Evolutionary conservation across 1,140 invertebrate species (phyloP), one percentile per base, ranked within the genome.

Genomic region (Rhynchophorus ferrugineus): DNA sequence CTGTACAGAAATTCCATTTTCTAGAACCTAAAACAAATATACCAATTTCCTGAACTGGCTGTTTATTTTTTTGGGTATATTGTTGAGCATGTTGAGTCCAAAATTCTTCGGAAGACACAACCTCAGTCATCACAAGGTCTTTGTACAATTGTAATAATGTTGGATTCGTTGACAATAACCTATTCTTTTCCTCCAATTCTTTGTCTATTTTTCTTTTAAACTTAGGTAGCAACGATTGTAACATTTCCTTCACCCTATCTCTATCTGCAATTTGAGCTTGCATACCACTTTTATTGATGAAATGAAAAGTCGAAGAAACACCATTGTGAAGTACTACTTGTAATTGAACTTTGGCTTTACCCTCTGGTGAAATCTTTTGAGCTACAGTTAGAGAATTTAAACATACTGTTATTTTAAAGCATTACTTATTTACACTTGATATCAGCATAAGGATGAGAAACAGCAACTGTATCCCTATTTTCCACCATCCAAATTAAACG

Each of bases 301-400:
- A 99, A 68, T 98, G 95, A 76, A 99, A 99, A 22, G 95, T 98
- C 1, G 91, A 94, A 14, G 91, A 91, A 36, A 87, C 82, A 18
- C 90, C 89, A 77, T 94, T 91, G 66, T 97, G 88, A 54, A 99
- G 73, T 24, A 98, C 91, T 8, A 98, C 81, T 79, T 99, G 97
- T n/a, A 99, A 75, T 71, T 99, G 97, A 45, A 99, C 90, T 76
- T 99, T 98, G 17, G 92, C 84, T 75, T 99, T 99, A 7, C 91
- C 92, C 66, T 94, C 95, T 0, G 96, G 93, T 41, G 95, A 98
- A 62, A 99, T 98, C 75, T 98, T 97, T 78, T 99, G 96, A 51
- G 87, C 93, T 96, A 71, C 51, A 79, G n/a, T n/a, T n/a, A n/a
- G n/a, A n/a, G n/a, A n/a, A n/a, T n/a, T n/a, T n/a, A n/a, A n/a